These are phyloP conservation scores for Porites lobata DNA, from an alignment of 92 coral and sea anemone genomes.

Conservation along the genomic window DNA sequence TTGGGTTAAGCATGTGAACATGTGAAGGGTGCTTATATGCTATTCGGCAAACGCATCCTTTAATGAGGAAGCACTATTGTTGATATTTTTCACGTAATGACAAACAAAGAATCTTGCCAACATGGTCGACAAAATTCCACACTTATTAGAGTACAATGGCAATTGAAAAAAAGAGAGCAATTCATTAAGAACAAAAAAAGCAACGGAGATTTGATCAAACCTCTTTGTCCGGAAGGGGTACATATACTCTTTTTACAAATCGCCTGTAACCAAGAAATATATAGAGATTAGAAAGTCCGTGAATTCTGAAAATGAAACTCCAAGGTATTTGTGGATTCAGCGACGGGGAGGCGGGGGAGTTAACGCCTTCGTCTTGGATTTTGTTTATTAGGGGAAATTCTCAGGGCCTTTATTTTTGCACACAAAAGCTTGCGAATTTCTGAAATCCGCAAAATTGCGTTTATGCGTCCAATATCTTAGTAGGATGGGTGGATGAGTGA, in stretches of 20 bases:
- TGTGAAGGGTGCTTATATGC: too few species aligned
- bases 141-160: not conserved
- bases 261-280: constrained; percentile 71
- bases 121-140: not conserved
- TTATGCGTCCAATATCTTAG: not conserved
- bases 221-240: constrained; percentile 92
- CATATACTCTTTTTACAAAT: constrained; percentile 93
- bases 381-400: too few species aligned
- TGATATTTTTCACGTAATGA: too few species aligned
- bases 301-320: not conserved
- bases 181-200: not conserved
- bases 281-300: not conserved
- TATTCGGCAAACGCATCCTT: too few species aligned
- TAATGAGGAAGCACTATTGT: not conserved
- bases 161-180: not conserved
- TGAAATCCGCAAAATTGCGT: too few species aligned
- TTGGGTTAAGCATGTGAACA: too few species aligned
- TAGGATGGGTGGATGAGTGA: too few species aligned
- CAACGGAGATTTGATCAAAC: constrained; percentile 43
- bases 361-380: too few species aligned
- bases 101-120: not conserved
- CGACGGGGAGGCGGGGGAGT: too few species aligned
- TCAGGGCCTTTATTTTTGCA: too few species aligned
- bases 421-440: too few species aligned
- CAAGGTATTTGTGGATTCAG: not conserved